Evolutionary conservation across 1,140 invertebrate species (phyloP).

Genomic region (Eurytemora carolleeae): DNA sequence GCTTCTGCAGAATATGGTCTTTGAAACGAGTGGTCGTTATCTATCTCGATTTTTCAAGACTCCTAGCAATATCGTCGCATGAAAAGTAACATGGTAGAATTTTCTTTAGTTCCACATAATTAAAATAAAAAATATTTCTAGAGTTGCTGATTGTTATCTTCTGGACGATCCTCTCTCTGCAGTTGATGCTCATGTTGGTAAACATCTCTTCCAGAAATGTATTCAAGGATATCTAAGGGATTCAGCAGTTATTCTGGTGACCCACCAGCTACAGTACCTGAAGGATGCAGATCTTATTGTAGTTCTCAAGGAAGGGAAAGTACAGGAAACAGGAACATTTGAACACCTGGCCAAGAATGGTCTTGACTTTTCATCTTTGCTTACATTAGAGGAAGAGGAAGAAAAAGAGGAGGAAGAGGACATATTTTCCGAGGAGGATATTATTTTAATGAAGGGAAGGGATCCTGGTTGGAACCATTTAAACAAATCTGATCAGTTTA

Average conservation of each 20-base stretch:
- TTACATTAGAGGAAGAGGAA: slow-evolving; percentile 20
- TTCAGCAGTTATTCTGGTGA: slow-evolving; percentile 25
- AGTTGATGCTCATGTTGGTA: slow-evolving; percentile 56
- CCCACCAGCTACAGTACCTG: slow-evolving; percentile 28
- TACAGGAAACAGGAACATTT: slow-evolving; percentile 25
- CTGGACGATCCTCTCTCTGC: slow-evolving; percentile 62
- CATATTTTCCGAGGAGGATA: no score
- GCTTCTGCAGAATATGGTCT: no score
- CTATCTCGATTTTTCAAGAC: no score
- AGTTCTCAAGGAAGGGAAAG: slow-evolving; percentile 22
- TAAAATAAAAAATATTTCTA: no score
- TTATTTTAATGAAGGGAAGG: no score
- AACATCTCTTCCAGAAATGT: slow-evolving; percentile 48
- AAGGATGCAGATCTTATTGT: slow-evolving; percentile 26
- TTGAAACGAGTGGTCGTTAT: no score
- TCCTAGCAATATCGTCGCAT: no score
- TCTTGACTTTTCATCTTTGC: slow-evolving; percentile 26
- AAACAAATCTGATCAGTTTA: no score
- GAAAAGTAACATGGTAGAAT: no score
- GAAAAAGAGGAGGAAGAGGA: no score
- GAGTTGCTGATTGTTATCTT: slow-evolving; percentile 51
- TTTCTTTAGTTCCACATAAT: no score
- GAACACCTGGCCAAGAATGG: slow-evolving; percentile 26
- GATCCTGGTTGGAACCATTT: no score
- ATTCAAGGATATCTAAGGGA: slow-evolving; percentile 22